Evolutionary conservation across 2,797 vertebrate species (phyloP).

Genomic region (Cottoperca gobio): DNA sequence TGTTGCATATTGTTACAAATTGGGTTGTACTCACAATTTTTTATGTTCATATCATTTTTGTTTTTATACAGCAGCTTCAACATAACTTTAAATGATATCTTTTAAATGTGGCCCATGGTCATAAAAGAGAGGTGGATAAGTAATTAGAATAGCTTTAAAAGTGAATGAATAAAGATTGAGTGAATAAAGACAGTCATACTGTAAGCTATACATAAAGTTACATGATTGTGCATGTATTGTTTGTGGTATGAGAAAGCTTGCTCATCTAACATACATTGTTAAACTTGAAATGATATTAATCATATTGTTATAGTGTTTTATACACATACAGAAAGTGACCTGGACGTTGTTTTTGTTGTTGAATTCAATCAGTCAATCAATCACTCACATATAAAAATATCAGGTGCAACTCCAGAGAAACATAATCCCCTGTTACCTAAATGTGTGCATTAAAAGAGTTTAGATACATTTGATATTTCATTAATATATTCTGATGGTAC

Average conservation of each 20-base stretch:
- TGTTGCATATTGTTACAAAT: background rate
- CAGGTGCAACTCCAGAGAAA: too few species aligned
- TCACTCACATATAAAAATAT: too few species aligned
- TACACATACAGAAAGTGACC: background rate
- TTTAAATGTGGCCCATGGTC: constrained; percentile 1
- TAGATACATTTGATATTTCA: background rate
- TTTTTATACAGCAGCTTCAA: background rate
- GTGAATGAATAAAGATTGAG: background rate
- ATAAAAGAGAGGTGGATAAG: background rate
- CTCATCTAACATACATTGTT: background rate
- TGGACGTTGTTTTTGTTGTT: background rate
- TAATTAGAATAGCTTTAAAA: background rate
- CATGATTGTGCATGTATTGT: background rate
- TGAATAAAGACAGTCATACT: background rate
- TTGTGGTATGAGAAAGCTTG: background rate
- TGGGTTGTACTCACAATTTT: background rate
- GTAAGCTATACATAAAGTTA: background rate
- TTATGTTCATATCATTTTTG: background rate
- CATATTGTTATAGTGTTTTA: background rate
- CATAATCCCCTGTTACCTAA: too few species aligned
- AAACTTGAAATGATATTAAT: background rate
- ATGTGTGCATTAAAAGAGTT: too few species aligned
- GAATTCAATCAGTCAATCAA: too few species aligned
- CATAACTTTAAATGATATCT: background rate
- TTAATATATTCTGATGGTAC: background rate